phyloP scores from a whole-genome alignment of 2,113 vertebrate genomes.

The Melozone crissalis region DNA sequence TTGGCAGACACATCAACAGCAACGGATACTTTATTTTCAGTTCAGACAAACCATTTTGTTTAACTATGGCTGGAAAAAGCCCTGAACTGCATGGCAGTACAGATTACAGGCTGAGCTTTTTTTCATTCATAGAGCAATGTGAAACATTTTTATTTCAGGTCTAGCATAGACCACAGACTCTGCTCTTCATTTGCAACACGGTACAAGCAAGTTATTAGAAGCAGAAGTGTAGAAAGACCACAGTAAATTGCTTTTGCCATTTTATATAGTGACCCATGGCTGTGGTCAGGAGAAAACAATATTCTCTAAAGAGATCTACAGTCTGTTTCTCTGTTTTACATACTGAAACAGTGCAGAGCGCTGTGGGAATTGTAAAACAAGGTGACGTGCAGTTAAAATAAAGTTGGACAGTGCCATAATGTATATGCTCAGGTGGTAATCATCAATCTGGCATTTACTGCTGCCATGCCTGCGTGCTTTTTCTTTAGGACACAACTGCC shows the following conservation, averaged over 20 bases:
- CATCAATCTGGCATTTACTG: neutral
- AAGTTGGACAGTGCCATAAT: neutral
- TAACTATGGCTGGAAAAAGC: conserved; percentile 2
- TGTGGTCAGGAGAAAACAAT: neutral
- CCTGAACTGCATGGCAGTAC: neutral
- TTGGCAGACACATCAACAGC: conserved; percentile 56
- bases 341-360: neutral
- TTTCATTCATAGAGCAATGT: neutral
- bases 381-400: neutral
- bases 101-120: neutral
- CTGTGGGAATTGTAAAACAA: neutral
- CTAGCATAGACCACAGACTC: neutral
- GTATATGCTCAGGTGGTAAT: neutral
- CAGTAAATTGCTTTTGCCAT: neutral
- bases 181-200: neutral
- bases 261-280: neutral
- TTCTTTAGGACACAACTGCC: neutral
- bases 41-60: conserved; percentile 49
- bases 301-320: neutral
- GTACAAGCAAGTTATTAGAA: neutral
- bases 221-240: neutral
- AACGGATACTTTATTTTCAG: conserved; percentile 26
- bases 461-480: neutral
- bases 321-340: neutral
- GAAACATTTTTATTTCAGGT: neutral